Evolutionary conservation across 1,140 invertebrate species (phyloP).

Genomic region (Nylanderia fulva): DNA sequence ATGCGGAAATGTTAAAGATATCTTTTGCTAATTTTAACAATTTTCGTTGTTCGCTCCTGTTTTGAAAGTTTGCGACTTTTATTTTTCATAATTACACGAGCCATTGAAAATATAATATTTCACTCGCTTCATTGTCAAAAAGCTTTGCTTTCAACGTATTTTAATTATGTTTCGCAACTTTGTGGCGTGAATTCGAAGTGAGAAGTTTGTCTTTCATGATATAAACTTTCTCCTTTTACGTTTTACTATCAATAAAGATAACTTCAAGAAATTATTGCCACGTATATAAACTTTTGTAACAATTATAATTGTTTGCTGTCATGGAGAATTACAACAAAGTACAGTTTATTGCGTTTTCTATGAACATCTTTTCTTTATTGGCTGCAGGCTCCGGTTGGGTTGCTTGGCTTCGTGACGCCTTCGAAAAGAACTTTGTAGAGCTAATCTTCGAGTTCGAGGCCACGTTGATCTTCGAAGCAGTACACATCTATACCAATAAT

Average conservation of each 20-base stretch:
- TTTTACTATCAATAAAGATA: neutral
- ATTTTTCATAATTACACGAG: neutral
- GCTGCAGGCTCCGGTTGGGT: constrained; percentile 92
- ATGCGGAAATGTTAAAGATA: constrained; percentile 28
- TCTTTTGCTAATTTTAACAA: neutral
- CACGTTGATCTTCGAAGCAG: constrained; percentile 89
- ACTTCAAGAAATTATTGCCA: neutral
- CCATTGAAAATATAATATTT: constrained; percentile 18
- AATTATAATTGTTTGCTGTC: constrained; percentile 17
- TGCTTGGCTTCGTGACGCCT: constrained; percentile 90
- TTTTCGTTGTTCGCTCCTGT: neutral
- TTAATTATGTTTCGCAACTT: constrained; percentile 9
- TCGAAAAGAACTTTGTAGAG: constrained; percentile 86
- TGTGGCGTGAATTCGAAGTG: neutral
- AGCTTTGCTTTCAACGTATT: neutral
- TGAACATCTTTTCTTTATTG: constrained; percentile 41
- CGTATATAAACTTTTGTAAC: neutral
- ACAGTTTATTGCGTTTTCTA: constrained; percentile 28
- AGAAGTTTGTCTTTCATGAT: neutral
- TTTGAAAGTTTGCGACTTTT: neutral
- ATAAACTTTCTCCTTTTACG: constrained; percentile 20
- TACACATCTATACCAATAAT: constrained; percentile 91
- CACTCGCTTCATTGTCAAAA: neutral
- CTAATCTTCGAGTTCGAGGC: constrained; percentile 90
- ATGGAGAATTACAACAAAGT: constrained; percentile 16